These are phyloP conservation scores for Oreortyx pictus DNA, from an alignment of 2,797 vertebrate species.

Conservation along the genomic window DNA sequence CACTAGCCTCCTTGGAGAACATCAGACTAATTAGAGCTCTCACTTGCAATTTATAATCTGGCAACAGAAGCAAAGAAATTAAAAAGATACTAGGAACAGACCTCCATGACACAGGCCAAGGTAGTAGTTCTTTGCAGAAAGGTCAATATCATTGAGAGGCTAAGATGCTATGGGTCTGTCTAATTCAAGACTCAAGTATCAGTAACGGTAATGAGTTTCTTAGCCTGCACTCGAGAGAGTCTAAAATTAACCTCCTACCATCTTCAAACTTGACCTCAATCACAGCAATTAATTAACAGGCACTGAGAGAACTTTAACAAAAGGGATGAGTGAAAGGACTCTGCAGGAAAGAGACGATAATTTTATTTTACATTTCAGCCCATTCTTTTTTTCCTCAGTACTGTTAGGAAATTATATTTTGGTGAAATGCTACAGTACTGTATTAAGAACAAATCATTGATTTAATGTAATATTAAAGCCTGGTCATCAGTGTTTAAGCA, in stretches of 20 bases:
- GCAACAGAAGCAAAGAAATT: constrained; percentile 45
- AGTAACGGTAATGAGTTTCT: constrained; percentile 66
- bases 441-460: background rate
- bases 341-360: background rate
- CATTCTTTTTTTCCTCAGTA: background rate
- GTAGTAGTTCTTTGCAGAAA: constrained; percentile 25
- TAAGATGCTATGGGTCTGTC: constrained; percentile 34
- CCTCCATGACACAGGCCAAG: background rate
- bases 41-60: constrained; percentile 66
- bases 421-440: background rate
- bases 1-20: constrained; percentile 3
- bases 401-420: background rate
- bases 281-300: constrained; percentile 70
- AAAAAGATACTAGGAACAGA: constrained; percentile 22
- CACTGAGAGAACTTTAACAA: constrained; percentile 49
- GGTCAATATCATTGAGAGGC: background rate
- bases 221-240: constrained; percentile 35
- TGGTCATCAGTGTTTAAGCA: background rate
- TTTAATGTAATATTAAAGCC: background rate
- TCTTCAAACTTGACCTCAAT: constrained; percentile 69
- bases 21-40: constrained; percentile 57
- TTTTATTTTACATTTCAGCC: background rate
- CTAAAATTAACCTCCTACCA: constrained; percentile 65
- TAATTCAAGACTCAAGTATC: background rate
- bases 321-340: constrained; percentile 39